Evolutionary conservation across 2,113 vertebrate species (phyloP).

Genomic region (Phyllostomus hastatus): DNA sequence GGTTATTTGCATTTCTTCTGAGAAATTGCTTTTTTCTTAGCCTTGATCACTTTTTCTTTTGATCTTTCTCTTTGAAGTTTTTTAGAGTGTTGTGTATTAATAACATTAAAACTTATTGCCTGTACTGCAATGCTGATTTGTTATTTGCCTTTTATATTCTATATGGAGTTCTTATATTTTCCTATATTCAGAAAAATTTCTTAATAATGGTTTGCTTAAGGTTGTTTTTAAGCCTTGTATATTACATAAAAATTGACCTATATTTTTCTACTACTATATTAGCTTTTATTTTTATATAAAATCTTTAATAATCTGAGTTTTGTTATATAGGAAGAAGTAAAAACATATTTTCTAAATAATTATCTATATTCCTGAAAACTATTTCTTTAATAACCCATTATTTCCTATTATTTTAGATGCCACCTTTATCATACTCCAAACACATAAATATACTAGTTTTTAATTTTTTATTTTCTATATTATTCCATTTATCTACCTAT

Average conservation of each 20-base stretch:
- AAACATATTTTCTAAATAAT: background rate
- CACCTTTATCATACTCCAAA: background rate
- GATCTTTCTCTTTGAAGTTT: background rate
- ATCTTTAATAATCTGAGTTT: conserved; percentile 1
- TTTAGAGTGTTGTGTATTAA: background rate
- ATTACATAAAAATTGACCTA: background rate
- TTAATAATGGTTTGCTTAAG: background rate
- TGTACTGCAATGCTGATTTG: background rate
- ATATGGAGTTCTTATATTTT: background rate
- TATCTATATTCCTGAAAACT: background rate
- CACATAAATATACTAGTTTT: background rate
- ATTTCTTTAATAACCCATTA: background rate
- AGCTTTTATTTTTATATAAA: background rate
- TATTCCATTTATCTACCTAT: background rate
- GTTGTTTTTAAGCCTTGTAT: background rate
- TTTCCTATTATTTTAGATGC: background rate
- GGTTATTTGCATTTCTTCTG: background rate
- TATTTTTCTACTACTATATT: background rate
- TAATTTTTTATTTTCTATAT: background rate
- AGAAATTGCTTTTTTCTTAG: background rate
- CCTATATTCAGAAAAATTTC: background rate
- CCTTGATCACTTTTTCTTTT: background rate
- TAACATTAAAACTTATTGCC: background rate
- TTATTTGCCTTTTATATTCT: background rate
- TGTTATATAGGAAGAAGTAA: background rate